Evolutionary conservation across 2,113 vertebrate species (phyloP).

Genomic region (Aegithalos caudatus): DNA sequence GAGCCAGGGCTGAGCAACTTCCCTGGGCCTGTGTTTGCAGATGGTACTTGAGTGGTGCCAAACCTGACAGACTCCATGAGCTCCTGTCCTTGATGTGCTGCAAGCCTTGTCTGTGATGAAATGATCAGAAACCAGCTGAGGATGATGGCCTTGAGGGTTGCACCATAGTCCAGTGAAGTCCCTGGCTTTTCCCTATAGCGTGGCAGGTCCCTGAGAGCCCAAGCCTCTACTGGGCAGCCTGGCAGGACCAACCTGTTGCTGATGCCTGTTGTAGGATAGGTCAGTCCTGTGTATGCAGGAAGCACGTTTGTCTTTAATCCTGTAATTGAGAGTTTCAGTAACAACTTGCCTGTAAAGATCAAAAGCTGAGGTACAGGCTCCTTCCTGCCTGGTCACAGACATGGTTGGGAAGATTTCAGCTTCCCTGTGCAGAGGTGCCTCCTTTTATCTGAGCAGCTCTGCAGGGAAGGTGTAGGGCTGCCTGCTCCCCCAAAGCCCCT

Average conservation of each 20-base stretch:
- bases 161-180: not conserved
- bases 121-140: not conserved
- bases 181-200: not conserved
- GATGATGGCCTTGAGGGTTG: not conserved
- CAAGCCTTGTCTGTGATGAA: not conserved
- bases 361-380: not conserved
- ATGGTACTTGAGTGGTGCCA: not conserved
- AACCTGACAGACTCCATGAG: not conserved
- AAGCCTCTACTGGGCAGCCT: not conserved
- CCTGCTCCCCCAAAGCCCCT: not conserved
- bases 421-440: not conserved
- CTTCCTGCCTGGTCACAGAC: not conserved
- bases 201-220: not conserved
- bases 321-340: slow-evolving; percentile 9
- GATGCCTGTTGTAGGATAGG: not conserved
- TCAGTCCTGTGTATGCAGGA: not conserved
- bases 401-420: not conserved
- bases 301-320: not conserved
- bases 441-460: not conserved
- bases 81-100: not conserved
- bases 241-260: not conserved
- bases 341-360: not conserved
- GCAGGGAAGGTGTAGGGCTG: not conserved
- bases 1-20: not conserved
- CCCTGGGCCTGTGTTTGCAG: not conserved